These are phyloP conservation scores for Formica exsecta DNA, from an alignment of 1,140 invertebrate genomes.

Conservation along the genomic window DNA sequence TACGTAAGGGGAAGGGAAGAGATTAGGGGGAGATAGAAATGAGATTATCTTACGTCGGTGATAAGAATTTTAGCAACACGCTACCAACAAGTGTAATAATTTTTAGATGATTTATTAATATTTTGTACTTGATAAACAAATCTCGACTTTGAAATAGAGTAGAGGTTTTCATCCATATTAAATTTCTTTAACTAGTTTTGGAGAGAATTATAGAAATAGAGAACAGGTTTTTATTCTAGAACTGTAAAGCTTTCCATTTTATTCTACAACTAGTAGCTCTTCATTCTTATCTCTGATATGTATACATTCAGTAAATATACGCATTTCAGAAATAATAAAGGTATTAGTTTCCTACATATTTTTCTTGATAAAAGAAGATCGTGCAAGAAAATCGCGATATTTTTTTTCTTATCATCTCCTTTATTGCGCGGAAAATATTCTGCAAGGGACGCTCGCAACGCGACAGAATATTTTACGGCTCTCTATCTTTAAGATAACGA, in stretches of 20 bases:
- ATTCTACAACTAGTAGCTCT: background rate
- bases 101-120: background rate
- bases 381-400: background rate
- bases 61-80: background rate
- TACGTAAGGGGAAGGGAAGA: no score
- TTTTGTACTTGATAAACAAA: background rate
- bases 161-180: background rate
- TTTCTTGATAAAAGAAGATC: background rate
- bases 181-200: background rate
- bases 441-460: background rate
- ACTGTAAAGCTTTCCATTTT: background rate
- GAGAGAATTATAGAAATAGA: no score
- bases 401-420: background rate
- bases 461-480: conserved; percentile 29
- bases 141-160: background rate
- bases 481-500: conserved; percentile 44
- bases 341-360: background rate
- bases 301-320: background rate
- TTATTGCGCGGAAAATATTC: conserved; percentile 10
- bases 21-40: conserved; percentile 1
- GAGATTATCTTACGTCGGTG: background rate
- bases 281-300: background rate
- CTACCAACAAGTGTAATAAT: background rate
- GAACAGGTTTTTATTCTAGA: background rate
- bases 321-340: background rate